Evolutionary conservation across 2,888 invertebrate genomes (phyloP).

Genomic region (Resseliella maxima): DNA sequence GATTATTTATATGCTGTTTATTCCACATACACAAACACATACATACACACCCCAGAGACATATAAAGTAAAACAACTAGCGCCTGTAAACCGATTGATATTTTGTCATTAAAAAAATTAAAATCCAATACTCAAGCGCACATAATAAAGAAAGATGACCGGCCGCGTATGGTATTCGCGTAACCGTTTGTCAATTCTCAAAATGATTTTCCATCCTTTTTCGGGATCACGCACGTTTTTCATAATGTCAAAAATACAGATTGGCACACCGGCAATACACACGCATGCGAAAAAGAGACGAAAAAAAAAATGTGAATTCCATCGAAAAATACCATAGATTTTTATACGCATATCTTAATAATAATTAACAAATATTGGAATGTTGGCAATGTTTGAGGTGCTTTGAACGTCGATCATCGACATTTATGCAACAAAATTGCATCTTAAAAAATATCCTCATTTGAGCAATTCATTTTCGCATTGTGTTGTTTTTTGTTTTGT

Average conservation of each 20-base stretch:
- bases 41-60: neutral
- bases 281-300: neutral
- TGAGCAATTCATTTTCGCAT: neutral
- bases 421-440: neutral
- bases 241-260: neutral
- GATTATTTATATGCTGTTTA: slow-evolving; percentile 37
- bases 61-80: neutral
- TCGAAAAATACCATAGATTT: slow-evolving; percentile 20
- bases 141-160: slow-evolving; percentile 44
- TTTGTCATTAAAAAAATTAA: slow-evolving; percentile 49
- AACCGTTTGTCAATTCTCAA: neutral
- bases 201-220: slow-evolving; percentile 5
- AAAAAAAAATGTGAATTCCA: neutral
- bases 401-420: neutral
- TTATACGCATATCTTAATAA: slow-evolving; percentile 54
- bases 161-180: slow-evolving; percentile 23
- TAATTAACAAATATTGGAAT: slow-evolving; percentile 55
- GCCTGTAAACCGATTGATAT: slow-evolving; percentile 45
- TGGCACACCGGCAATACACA: neutral
- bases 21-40: neutral
- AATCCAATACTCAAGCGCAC: slow-evolving; percentile 15
- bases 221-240: neutral
- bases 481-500: neutral
- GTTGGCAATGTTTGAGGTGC: slow-evolving; percentile 36
- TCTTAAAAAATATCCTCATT: neutral